Percentiles rank a stretch among this genome's conserved stretches.
Conservation (phyloP, 1,140 invertebrate genomes). For the Ceratina australensis region DNA sequence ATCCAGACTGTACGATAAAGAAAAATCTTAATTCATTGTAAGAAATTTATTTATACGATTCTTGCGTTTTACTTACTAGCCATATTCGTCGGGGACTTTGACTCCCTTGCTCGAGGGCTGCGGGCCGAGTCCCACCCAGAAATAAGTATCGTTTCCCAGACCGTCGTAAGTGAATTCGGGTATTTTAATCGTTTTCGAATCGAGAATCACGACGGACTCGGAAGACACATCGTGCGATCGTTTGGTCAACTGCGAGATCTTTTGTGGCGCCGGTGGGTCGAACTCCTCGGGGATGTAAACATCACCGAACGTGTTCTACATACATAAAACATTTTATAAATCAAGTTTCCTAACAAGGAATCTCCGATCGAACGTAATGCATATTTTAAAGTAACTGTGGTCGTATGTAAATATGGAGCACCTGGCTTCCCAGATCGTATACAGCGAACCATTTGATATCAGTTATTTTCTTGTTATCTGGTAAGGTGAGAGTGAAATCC, state of each 20-base stretch:
- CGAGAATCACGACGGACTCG: slow-evolving; percentile 87
- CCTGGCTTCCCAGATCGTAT: slow-evolving; percentile 91
- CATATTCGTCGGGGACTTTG: slow-evolving; percentile 93
- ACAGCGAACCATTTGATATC: slow-evolving; percentile 95
- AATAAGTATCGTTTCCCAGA: slow-evolving; percentile 87
- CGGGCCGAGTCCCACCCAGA: slow-evolving; percentile 93
- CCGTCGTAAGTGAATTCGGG: slow-evolving; percentile 90
- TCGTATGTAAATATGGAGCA: slow-evolving; percentile 60
- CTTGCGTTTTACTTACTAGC: slow-evolving; percentile 87
- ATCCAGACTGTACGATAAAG: slow-evolving; percentile 81
- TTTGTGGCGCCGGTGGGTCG: slow-evolving; percentile 89
- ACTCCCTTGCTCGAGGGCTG: slow-evolving; percentile 89
- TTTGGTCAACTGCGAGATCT: slow-evolving; percentile 85
- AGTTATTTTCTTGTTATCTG: slow-evolving; percentile 92
- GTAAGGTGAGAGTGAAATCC: slow-evolving; percentile 90
- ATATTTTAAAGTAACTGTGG: too few relatives aligned
- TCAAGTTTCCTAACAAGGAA: too few relatives aligned
- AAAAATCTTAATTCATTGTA: neutral
- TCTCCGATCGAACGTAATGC: too few relatives aligned
- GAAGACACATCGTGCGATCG: slow-evolving; percentile 86
- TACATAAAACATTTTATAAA: slow-evolving; percentile 53
- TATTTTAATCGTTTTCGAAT: slow-evolving; percentile 90
- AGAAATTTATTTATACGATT: neutral
- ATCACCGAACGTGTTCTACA: slow-evolving; percentile 91
- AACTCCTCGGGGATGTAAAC: slow-evolving; percentile 95